Base-by-base conservation (phyloP, 1,140 invertebrate species). In the Ceratina calcarata region DNA sequence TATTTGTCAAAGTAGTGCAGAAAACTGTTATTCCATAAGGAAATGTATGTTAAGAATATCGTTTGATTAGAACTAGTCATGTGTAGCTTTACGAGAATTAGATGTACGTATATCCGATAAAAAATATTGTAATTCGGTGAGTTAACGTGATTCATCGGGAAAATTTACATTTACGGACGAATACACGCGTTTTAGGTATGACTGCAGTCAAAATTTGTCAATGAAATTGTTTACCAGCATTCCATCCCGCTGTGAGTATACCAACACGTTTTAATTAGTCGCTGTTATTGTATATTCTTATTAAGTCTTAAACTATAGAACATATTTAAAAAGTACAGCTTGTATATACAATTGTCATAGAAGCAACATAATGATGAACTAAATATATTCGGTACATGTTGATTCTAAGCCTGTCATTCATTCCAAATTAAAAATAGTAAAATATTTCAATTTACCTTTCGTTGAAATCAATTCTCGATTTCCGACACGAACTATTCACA, bases 11-110 rank as follows among this genome's bases (percentile, higher is more conserved):
- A 20, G 18, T 32, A 18, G 15, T 20, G 18, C 3, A 64, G 60
- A 49, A 16, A 60, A 82, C n/a, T 78, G 55, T 15, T 80, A 61
- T 12, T 64, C 13, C 51, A 51, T 27, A 10, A 60, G 62, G 22
- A 70, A 66, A 74, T 55, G 67, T 15, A 20, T 78, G 58, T 24
- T 1, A 82, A 57, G 57, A 7, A 57, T 76, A 79, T 60, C 4
- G 22, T 70, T 53, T 53, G 32, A 76, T 86, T 90, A 88, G 85
- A 83, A 86, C 87, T 90, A 89, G 87, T 90, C 88, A 89, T 82
- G 24, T 74, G 27, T 85, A 86, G 86, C 86, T 87, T 88, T 88
- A 88, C 37, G 51, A 62, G 15, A 66, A 8, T 70, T 80, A 85
- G 60, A 66, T 69, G 27, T 69, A 45, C 55, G 32, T 72, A 32